A percentile compares a stretch with the other conserved stretches of the same genome.
These are phyloP conservation scores for Lophura swinhoii DNA, from an alignment of 2,797 vertebrate genomes.

Conservation along the genomic window DNA sequence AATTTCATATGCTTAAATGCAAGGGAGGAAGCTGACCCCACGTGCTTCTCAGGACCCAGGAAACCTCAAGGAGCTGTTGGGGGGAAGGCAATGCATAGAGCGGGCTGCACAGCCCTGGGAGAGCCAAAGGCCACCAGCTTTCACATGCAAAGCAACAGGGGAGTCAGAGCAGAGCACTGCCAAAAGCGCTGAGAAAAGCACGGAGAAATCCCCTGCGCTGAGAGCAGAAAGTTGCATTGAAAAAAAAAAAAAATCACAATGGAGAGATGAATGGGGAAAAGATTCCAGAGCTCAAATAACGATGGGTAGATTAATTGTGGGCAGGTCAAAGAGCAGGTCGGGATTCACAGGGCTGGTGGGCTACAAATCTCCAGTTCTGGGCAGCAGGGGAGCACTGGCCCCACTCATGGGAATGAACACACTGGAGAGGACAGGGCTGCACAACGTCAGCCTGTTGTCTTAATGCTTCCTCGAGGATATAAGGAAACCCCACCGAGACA, in stretches of 20 bases:
- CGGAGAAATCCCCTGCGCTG: no score
- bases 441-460: neutral
- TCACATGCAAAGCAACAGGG: neutral
- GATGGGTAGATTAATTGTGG: no score
- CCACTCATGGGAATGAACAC: neutral
- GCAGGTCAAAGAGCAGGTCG: no score
- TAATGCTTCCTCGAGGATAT: neutral
- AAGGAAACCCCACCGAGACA: neutral
- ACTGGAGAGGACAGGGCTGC: neutral
- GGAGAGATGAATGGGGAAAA: no score
- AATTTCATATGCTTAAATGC: neutral
- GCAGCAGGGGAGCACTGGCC: no score
- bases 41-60: neutral
- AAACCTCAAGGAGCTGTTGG: neutral
- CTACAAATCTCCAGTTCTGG: no score
- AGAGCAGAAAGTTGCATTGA: no score
- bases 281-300: no score
- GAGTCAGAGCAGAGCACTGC: neutral
- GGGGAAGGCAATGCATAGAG: neutral
- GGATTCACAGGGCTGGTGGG: no score
- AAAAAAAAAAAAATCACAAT: no score
- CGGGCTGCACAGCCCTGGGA: neutral
- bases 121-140: neutral
- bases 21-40: neutral
- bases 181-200: neutral